Evolutionary conservation across 2,797 vertebrate genomes (phyloP), one percentile per base, ranked within the genome.

Genomic region (Danio choprae): DNA sequence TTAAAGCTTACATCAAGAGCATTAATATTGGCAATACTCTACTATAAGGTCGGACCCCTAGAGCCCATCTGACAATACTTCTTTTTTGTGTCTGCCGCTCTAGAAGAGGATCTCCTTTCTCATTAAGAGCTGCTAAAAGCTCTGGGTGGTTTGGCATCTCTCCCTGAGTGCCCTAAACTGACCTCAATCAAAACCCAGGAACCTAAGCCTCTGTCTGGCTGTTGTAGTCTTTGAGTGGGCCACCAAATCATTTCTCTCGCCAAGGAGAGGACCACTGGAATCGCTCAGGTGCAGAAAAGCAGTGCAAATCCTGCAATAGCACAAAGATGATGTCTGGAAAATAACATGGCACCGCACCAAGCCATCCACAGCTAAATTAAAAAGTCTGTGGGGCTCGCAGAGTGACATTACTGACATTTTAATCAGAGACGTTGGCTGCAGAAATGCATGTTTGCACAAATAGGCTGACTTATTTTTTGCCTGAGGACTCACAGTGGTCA

Each of bases 101-200:
- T 79, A 65, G 70, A 64, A 69, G 67, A 74, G 53, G 71, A 68
- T 69, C 63, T 13, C 22, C 38, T 79, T 79, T 83, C 81, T 83
- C 62, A 77, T 85, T 83, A 83, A 78, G 53, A 58, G 40, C 79
- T 51, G 22, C 51, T 74, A 44, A 81, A 79, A 29, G 55, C 48
- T 69, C 36, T 56, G 74, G 76, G 71, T 73, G 18, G 55, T 81
- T 83, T 38, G 16, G 62, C 75, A 79, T 74, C 38, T 74, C 44
- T 76, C 68, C 76, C 51, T 55, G 53, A 48, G 53, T 77, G 64
- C 58, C 73, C 76, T 18, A 65, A 74, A 77, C 77, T 80, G 80
- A 86, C 77, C 82, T 43, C 73, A 74, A 74, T 84, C 80, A 62
- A 81, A 82, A 80, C 44, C 56, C 55, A 13, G 68, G 73, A 77